Conservation (phyloP, 2,888 invertebrate species). For the Formica aserva region DNA sequence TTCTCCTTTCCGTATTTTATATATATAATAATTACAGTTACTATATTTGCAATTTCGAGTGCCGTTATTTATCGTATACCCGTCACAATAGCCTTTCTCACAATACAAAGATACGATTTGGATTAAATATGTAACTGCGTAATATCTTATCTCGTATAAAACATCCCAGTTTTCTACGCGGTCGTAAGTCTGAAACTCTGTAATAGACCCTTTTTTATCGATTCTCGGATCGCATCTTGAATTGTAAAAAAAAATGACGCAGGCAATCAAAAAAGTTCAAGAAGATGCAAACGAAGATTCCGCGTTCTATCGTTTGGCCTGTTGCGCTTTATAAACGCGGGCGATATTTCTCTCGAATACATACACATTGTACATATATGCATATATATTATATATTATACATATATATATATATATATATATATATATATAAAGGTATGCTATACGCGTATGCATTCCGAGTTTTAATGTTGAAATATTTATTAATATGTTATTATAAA, state of each 20-base stretch:
- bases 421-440: background rate
- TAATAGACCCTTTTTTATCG: background rate
- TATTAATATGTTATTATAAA: constrained; percentile 75
- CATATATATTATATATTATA: background rate
- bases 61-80: constrained; percentile 46
- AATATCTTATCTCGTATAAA: constrained; percentile 48
- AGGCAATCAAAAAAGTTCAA: background rate
- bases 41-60: constrained; percentile 48
- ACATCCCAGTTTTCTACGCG: constrained; percentile 12
- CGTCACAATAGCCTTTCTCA: constrained; percentile 28
- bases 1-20: constrained; percentile 18
- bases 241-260: constrained; percentile 26
- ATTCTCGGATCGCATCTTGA: constrained; percentile 13
- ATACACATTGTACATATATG: background rate
- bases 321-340: background rate
- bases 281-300: constrained; percentile 1
- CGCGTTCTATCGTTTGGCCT: background rate
- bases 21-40: constrained; percentile 45
- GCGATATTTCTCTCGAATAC: background rate
- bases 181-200: constrained; percentile 10
- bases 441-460: background rate
- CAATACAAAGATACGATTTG: constrained; percentile 47
- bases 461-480: constrained; percentile 70
- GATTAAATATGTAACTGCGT: constrained; percentile 45
- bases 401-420: background rate